phyloP scores from a whole-genome alignment of 2,797 vertebrate species.

The Spondyliosoma cantharus region DNA sequence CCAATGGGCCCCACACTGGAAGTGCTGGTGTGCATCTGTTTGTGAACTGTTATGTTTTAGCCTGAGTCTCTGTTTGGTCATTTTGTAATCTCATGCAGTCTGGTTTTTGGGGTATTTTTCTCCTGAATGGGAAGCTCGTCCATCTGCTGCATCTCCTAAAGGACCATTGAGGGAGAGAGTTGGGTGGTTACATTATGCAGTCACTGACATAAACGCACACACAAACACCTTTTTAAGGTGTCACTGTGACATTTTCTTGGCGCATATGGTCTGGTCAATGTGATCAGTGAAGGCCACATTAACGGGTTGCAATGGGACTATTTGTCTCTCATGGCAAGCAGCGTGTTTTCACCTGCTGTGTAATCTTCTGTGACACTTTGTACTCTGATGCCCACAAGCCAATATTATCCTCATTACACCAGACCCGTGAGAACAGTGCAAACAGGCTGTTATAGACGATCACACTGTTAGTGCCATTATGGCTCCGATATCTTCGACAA shows the following conservation, averaged over 20 bases:
- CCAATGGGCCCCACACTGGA: not conserved
- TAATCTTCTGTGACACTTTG: conserved; percentile 74
- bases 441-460: conserved; percentile 33
- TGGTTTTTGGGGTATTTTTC: conserved; percentile 79
- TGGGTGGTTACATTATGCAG: conserved; percentile 23
- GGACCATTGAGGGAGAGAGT: conserved; percentile 39
- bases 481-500: conserved; percentile 44
- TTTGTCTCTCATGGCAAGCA: conserved; percentile 74
- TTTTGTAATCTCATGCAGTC: conserved; percentile 67
- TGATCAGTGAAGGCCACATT: conserved; percentile 75
- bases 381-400: conserved; percentile 73
- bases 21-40: conserved; percentile 6
- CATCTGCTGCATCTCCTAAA: conserved; percentile 83
- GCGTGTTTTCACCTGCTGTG: conserved; percentile 67
- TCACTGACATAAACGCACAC: conserved; percentile 18
- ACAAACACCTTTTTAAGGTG: conserved; percentile 73
- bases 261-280: conserved; percentile 66
- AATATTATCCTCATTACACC: conserved; percentile 77
- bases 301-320: conserved; percentile 76
- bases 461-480: conserved; percentile 29
- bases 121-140: conserved; percentile 79
- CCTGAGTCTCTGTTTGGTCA: conserved; percentile 75
- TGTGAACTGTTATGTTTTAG: conserved; percentile 54
- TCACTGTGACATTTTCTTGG: conserved; percentile 77
- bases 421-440: conserved; percentile 59